These are phyloP conservation scores for Laothoe populi DNA, from an alignment of 2,888 invertebrate genomes.

Conservation along the genomic window DNA sequence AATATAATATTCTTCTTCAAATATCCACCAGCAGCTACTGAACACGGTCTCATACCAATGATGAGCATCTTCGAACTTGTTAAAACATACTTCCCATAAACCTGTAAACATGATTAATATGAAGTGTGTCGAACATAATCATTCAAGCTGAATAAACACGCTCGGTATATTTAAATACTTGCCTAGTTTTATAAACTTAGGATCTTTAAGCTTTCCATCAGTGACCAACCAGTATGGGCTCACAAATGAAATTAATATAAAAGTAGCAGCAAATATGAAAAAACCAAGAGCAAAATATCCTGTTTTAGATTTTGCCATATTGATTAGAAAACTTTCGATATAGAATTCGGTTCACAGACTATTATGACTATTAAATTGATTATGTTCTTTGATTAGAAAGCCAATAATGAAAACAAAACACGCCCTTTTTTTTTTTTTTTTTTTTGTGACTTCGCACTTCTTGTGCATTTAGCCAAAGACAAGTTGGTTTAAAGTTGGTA, in stretches of 20 bases:
- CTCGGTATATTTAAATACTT: constrained; percentile 56
- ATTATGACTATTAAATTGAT: too few species aligned
- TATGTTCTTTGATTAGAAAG: too few species aligned
- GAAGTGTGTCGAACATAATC: background rate
- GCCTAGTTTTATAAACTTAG: constrained; percentile 93
- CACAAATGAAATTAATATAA: constrained; percentile 92
- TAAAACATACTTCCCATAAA: constrained; percentile 97
- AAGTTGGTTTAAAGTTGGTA: too few species aligned
- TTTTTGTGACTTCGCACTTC: too few species aligned
- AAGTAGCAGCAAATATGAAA: constrained; percentile 87
- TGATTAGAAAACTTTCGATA: constrained; percentile 14
- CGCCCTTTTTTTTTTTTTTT: constrained; percentile 36
- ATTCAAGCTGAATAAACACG: background rate
- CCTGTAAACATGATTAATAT: constrained; percentile 83
- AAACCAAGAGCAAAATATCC: constrained; percentile 87
- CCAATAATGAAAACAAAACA: constrained; percentile 29
- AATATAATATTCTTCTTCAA: constrained; percentile 98
- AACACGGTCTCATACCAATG: constrained; percentile 93
- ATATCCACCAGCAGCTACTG: constrained; percentile 98
- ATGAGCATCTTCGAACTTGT: constrained; percentile 93
- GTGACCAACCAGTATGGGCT: constrained; percentile 95
- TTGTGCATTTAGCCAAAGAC: too few species aligned
- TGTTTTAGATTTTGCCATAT: constrained; percentile 87
- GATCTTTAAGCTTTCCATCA: constrained; percentile 90
- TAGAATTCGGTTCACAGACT: too few species aligned